Conservation (phyloP, 1,140 invertebrate species). For the Heliconius melpomene region DNA sequence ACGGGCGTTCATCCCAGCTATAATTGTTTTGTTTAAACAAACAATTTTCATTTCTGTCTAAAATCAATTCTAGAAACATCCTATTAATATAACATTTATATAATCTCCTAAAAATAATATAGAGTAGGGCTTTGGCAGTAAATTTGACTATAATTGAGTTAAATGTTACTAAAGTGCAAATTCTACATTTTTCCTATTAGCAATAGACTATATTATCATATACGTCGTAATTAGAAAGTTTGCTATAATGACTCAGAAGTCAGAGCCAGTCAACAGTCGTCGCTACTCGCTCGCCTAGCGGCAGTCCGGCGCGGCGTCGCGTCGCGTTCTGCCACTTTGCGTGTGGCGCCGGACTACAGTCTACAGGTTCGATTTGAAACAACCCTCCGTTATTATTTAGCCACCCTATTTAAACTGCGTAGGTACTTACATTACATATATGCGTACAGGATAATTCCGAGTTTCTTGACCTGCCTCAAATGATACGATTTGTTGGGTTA, state of each 20-base stretch:
- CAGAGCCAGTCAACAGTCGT: neutral
- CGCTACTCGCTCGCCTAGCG: conserved; percentile 23
- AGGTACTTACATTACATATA: conserved; percentile 30
- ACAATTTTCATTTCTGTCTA: too few relatives aligned
- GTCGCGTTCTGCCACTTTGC: conserved; percentile 45
- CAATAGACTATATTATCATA: conserved; percentile 7
- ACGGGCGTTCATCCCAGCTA: too few relatives aligned
- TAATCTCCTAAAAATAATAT: too few relatives aligned
- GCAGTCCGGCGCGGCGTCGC: conserved; percentile 42
- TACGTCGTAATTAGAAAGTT: conserved; percentile 43
- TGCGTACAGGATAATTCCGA: conserved; percentile 36
- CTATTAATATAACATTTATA: too few relatives aligned
- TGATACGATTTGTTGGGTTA: conserved; percentile 18
- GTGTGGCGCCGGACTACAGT: conserved; percentile 52
- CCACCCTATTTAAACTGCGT: conserved; percentile 42
- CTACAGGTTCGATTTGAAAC: conserved; percentile 25
- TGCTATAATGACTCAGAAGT: neutral
- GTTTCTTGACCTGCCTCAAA: conserved; percentile 50
- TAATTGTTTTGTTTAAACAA: too few relatives aligned
- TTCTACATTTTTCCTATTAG: conserved; percentile 25
- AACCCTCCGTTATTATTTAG: conserved; percentile 17
- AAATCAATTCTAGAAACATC: too few relatives aligned
- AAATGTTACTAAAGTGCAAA: neutral
- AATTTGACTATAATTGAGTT: neutral
- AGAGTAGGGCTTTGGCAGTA: neutral